These are phyloP conservation scores for Procavia capensis DNA, from an alignment of 2,113 vertebrate species.

Conservation along the genomic window DNA sequence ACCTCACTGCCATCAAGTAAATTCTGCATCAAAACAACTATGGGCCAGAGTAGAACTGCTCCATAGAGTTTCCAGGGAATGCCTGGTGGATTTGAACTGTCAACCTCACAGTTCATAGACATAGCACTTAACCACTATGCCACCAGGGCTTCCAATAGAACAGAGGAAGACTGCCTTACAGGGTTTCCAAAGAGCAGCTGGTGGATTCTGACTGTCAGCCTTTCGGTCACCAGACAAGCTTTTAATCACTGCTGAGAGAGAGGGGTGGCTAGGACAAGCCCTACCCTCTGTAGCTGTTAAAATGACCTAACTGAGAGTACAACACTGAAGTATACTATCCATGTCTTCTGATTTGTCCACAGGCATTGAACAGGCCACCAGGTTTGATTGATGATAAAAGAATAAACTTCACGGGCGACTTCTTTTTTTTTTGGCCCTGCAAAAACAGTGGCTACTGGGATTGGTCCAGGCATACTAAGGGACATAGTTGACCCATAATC, in stretches of 20 bases:
- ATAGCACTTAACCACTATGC: too few species aligned
- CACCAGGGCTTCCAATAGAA: too few species aligned
- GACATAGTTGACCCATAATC: neutral
- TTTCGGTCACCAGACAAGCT: too few species aligned
- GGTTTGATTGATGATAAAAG: neutral
- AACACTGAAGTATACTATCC: neutral
- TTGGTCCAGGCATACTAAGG: neutral
- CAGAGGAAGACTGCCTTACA: too few species aligned
- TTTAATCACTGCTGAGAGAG: neutral
- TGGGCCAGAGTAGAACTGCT: too few species aligned
- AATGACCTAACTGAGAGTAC: neutral
- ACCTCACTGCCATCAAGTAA: too few species aligned
- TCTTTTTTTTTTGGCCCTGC: neutral
- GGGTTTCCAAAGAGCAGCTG: too few species aligned
- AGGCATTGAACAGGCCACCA: constrained; percentile 14
- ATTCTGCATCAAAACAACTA: too few species aligned
- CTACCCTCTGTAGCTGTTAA: neutral
- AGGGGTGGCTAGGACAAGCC: neutral
- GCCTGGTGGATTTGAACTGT: too few species aligned
- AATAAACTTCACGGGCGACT: constrained; percentile 34
- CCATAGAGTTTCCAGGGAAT: too few species aligned
- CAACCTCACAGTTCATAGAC: too few species aligned
- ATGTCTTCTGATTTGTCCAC: neutral
- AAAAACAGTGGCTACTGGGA: neutral
- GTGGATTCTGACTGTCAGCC: too few species aligned